These are phyloP conservation scores for Paguma larvata DNA, from an alignment of 2,797 vertebrate species.

Conservation along the genomic window DNA sequence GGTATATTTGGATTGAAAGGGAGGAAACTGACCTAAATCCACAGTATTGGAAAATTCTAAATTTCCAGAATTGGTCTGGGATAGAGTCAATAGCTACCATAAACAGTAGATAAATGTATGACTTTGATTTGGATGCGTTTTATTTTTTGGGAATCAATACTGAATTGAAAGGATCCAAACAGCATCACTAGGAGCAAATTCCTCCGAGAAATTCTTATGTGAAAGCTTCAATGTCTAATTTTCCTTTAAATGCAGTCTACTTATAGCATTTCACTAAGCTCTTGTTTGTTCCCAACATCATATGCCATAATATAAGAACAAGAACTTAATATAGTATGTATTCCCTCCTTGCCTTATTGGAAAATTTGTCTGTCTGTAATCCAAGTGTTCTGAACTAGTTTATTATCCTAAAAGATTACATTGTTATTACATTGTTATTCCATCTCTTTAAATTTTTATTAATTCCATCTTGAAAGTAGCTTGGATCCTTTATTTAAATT, in stretches of 20 bases:
- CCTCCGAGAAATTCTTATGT: not conserved
- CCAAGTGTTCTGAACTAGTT: not conserved
- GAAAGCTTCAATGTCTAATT: not conserved
- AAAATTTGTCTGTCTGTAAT: not conserved
- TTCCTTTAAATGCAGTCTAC: not conserved
- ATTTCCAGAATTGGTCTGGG: not conserved
- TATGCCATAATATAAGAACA: not conserved
- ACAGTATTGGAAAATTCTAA: not conserved
- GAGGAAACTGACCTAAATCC: not conserved
- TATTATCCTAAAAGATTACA: not conserved
- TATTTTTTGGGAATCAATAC: not conserved
- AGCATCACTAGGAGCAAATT: not conserved
- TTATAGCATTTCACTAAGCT: not conserved
- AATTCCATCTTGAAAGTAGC: not conserved
- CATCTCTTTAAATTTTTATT: not conserved
- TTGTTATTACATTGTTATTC: not conserved
- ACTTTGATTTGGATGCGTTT: not conserved
- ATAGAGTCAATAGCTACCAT: not conserved
- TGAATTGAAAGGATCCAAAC: not conserved
- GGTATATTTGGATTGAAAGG: not conserved
- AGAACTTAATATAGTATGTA: not conserved
- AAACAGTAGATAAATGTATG: not conserved
- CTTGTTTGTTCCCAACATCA: not conserved
- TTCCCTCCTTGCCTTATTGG: not conserved
- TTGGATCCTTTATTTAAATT: constrained; percentile 1